Conservation (phyloP, 2,113 vertebrate genomes). For the Pan troglodytes region NHGRI_mPanTro3-v2.1_pri NC_072398.2:114183001-114183500, state of each 20-base stretch:
- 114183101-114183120: neutral
- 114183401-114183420: neutral
- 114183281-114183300: neutral
- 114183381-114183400: neutral
- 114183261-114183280: neutral
- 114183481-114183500: neutral
- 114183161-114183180: neutral
- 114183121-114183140: neutral
- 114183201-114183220: fast-evolving
- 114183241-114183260: neutral
- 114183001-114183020: fast-evolving
- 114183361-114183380: neutral
- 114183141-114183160: neutral
- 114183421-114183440: neutral
- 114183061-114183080: neutral
- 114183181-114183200: neutral
- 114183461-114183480: neutral
- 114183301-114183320: neutral
- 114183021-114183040: neutral
- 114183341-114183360: neutral
- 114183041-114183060: neutral
- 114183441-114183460: neutral
- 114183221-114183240: fast-evolving
- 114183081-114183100: neutral
- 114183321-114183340: fast-evolving